These are phyloP conservation scores for Neostethus bicornis DNA, from an alignment of 2,797 vertebrate species.

Conservation along the genomic window DNA sequence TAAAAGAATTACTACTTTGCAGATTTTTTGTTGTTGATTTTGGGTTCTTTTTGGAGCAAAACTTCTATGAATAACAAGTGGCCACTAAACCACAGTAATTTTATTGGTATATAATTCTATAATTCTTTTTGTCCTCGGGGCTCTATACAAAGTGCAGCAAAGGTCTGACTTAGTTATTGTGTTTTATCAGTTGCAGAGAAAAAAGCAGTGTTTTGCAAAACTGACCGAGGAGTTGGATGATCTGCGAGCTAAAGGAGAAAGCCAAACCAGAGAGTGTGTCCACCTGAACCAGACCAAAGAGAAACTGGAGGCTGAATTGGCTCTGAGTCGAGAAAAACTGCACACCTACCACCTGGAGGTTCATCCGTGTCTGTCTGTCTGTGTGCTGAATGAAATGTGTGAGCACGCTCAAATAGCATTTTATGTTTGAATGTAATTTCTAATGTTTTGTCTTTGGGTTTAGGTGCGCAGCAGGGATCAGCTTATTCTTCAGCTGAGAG, in stretches of 20 bases:
- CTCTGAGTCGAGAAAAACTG: conserved; percentile 51
- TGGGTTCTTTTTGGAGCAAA: no score
- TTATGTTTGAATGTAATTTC: neutral
- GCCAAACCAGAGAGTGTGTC: conserved; percentile 26
- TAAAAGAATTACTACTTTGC: no score
- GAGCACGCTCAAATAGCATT: neutral
- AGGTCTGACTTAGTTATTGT: neutral
- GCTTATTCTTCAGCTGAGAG: conserved; percentile 60
- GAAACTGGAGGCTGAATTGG: conserved; percentile 59
- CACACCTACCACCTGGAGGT: conserved; percentile 58
- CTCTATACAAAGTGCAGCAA: no score
- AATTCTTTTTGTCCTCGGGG: no score
- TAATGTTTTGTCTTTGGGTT: conserved; percentile 9
- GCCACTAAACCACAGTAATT: no score
- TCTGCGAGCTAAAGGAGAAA: conserved; percentile 55
- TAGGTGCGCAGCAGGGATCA: conserved; percentile 60
- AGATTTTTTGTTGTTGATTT: no score
- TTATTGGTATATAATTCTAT: no score
- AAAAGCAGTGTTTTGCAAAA: conserved; percentile 26
- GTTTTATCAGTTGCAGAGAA: conserved; percentile 41
- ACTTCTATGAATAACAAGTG: no score
- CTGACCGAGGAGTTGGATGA: conserved; percentile 44
- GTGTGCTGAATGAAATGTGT: neutral
- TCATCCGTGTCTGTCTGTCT: conserved; percentile 6
- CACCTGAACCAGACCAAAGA: conserved; percentile 49